These are phyloP conservation scores for Zaprionus lineosus DNA, from an alignment of 2,888 invertebrate species.

Conservation along the genomic window DNA sequence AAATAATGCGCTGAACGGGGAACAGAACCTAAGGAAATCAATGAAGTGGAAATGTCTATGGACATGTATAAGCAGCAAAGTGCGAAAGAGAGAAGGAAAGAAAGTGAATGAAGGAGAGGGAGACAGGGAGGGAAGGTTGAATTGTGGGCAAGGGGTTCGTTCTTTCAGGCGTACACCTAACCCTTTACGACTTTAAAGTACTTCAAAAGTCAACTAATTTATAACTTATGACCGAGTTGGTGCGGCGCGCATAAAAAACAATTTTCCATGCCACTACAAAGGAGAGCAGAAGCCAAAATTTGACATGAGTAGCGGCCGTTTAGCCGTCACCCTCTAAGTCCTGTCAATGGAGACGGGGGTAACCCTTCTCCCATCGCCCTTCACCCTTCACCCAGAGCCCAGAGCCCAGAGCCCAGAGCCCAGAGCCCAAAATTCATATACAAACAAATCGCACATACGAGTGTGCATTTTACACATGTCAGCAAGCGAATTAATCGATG, in stretches of 20 bases:
- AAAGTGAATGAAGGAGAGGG: background rate
- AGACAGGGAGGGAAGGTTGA: no score
- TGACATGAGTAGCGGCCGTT: slow-evolving; percentile 78
- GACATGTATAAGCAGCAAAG: background rate
- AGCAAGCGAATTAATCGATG: slow-evolving; percentile 83
- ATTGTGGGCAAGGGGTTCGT: slow-evolving; percentile 5
- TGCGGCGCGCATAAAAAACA: slow-evolving; percentile 77
- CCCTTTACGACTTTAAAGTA: slow-evolving; percentile 62
- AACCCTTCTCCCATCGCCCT: slow-evolving; percentile 15
- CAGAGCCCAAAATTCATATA: slow-evolving; percentile 2
- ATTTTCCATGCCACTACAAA: slow-evolving; percentile 83
- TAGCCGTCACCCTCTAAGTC: slow-evolving; percentile 60
- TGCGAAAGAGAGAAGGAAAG: background rate
- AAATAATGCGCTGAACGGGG: slow-evolving; percentile 27
- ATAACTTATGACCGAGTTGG: slow-evolving; percentile 74
- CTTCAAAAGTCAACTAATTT: slow-evolving; percentile 78
- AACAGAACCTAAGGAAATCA: slow-evolving; percentile 53
- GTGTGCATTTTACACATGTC: slow-evolving; percentile 79
- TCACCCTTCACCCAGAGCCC: slow-evolving; percentile 30
- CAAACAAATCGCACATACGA: slow-evolving; percentile 37
- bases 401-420: background rate
- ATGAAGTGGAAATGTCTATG: slow-evolving; percentile 73
- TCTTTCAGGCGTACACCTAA: slow-evolving; percentile 3
- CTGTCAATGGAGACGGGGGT: no score
- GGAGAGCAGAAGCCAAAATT: slow-evolving; percentile 80